A percentile compares a stretch with the other conserved stretches of the same genome.
phyloP scores from a whole-genome alignment of 2,888 invertebrate genomes.

The Pterostichus niger region DNA sequence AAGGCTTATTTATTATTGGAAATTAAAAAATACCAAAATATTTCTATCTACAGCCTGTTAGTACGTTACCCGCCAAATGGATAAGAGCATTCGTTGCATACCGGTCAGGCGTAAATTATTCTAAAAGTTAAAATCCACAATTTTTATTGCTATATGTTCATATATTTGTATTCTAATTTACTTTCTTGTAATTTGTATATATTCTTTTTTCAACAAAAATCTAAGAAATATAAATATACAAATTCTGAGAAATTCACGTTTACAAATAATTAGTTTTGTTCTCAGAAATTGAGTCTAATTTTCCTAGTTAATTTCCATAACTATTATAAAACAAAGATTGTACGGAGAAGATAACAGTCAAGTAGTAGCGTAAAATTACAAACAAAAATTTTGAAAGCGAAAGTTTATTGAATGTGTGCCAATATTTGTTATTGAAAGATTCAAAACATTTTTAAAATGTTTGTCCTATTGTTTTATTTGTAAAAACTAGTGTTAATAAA shows the following conservation, averaged over 20 bases:
- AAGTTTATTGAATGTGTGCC: constrained; percentile 4
- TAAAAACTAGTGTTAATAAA: not conserved
- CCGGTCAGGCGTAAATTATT: not conserved
- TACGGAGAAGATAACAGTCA: not conserved
- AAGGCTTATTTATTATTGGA: not conserved
- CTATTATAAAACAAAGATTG: not conserved
- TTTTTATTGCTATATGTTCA: not conserved
- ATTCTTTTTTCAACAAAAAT: no score
- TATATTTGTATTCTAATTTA: not conserved
- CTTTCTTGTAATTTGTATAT: no score
- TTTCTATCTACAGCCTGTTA: not conserved
- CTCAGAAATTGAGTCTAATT: not conserved
- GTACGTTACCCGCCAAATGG: constrained; percentile 7
- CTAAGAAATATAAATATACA: no score
- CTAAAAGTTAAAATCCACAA: not conserved
- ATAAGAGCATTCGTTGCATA: not conserved
- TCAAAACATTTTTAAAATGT: not conserved
- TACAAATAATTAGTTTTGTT: not conserved
- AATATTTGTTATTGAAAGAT: not conserved
- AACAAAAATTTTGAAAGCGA: constrained; percentile 6
- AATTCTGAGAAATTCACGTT: not conserved
- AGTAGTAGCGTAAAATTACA: not conserved
- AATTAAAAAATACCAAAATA: not conserved
- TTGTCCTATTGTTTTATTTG: not conserved
- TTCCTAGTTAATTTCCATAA: not conserved